phyloP scores from a whole-genome alignment of 2,888 invertebrate genomes.

The Nemurella pictetii region DNA sequence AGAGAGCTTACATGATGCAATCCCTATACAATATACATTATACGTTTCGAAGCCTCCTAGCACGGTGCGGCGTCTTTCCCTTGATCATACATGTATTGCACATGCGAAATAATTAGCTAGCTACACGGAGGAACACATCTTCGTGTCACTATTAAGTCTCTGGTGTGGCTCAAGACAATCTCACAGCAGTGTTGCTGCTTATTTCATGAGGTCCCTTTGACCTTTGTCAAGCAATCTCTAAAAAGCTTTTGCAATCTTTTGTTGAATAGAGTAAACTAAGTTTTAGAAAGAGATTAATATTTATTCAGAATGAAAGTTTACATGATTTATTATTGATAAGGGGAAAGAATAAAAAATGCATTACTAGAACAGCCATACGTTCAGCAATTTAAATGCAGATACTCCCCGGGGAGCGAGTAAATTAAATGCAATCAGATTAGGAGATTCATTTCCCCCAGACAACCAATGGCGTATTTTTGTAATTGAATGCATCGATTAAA shows the following conservation, averaged over 20 bases:
- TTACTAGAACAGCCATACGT: neutral
- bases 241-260: neutral
- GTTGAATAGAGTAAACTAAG: neutral
- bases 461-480: neutral
- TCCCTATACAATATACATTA: slow-evolving; percentile 31
- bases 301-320: neutral
- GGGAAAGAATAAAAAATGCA: neutral
- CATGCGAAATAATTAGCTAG: slow-evolving; percentile 9
- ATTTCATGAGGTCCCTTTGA: neutral
- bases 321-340: neutral
- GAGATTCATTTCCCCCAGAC: neutral
- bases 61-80: neutral
- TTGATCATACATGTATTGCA: slow-evolving; percentile 12
- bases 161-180: neutral
- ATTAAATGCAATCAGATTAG: neutral
- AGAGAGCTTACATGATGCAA: slow-evolving; percentile 23
- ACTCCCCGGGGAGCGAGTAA: neutral
- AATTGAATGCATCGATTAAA: neutral
- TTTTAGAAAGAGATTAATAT: neutral
- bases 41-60: neutral
- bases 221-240: neutral
- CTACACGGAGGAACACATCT: neutral
- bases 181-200: neutral
- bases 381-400: neutral
- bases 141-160: neutral